These are phyloP conservation scores for Carassius carassius DNA, from an alignment of 2,113 vertebrate genomes.

Conservation along the genomic window DNA sequence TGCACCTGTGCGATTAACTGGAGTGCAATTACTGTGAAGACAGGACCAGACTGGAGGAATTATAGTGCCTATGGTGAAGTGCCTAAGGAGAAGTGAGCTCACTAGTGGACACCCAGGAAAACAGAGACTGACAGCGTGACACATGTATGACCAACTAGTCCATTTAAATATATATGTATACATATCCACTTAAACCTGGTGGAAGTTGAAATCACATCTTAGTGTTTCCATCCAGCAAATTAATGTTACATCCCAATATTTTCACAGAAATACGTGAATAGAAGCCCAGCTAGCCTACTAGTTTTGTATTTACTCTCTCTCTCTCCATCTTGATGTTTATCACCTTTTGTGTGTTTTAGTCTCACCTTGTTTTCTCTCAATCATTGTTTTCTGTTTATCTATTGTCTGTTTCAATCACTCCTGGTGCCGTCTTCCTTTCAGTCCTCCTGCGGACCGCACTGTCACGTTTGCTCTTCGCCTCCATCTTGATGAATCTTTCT, in stretches of 20 bases:
- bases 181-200: neutral
- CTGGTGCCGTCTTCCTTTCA: slow-evolving; percentile 48
- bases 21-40: too few species aligned
- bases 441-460: slow-evolving; percentile 31
- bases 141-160: too few species aligned
- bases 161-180: neutral
- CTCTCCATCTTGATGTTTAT: slow-evolving; percentile 33
- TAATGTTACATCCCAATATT: neutral
- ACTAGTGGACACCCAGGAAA: too few species aligned
- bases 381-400: slow-evolving; percentile 33
- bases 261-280: neutral
- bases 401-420: slow-evolving; percentile 51
- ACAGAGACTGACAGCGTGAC: too few species aligned
- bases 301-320: slow-evolving; percentile 25
- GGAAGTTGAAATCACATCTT: neutral
- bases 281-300: neutral
- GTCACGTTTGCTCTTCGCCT: slow-evolving; percentile 31
- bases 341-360: slow-evolving; percentile 10
- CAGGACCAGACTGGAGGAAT: too few species aligned
- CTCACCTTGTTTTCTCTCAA: slow-evolving; percentile 37
- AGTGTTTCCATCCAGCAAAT: neutral
- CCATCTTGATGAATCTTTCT: slow-evolving; percentile 44
- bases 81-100: too few species aligned
- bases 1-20: too few species aligned
- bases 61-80: too few species aligned